Conservation (phyloP, 2,888 invertebrate species). For the Galeopsomyia nigrocyanea region DNA sequence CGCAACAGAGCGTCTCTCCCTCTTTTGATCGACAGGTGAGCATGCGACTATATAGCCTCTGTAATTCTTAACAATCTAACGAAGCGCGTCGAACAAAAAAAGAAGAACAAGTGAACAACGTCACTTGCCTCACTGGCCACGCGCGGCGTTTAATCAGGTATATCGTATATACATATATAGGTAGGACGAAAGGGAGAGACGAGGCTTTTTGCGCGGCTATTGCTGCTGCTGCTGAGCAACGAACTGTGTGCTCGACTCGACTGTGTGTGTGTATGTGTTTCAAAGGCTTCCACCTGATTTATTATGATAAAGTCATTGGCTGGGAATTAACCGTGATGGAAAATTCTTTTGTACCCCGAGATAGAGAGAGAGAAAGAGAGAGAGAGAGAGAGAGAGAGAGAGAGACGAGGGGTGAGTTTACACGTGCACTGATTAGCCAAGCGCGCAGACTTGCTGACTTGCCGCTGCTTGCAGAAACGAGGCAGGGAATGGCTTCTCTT, state of each 20-base stretch:
- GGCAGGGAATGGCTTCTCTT: background rate
- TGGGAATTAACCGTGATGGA: slow-evolving; percentile 37
- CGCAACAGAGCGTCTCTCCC: background rate
- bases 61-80: slow-evolving; percentile 62
- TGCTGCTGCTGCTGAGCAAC: slow-evolving; percentile 38
- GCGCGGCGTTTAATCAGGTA: slow-evolving; percentile 62
- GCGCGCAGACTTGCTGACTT: too few species aligned
- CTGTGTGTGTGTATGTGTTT: background rate
- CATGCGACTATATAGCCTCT: slow-evolving; percentile 49
- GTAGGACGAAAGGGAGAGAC: slow-evolving; percentile 25
- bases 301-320: slow-evolving; percentile 39
- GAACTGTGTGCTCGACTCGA: slow-evolving; percentile 34
- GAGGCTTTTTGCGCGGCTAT: slow-evolving; percentile 49
- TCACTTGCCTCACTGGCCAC: slow-evolving; percentile 60
- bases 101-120: slow-evolving; percentile 44
- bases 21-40: slow-evolving; percentile 8
- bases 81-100: slow-evolving; percentile 50
- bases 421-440: too few species aligned
- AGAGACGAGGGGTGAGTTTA: background rate
- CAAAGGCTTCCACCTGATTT: slow-evolving; percentile 41
- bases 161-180: slow-evolving; percentile 40
- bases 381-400: background rate
- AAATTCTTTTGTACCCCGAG: slow-evolving; percentile 34
- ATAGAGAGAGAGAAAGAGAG: too few species aligned
- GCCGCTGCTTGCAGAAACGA: too few species aligned